Evolutionary conservation across 1,140 invertebrate genomes (phyloP).

Genomic region (Holcopasites calliopsidis): DNA sequence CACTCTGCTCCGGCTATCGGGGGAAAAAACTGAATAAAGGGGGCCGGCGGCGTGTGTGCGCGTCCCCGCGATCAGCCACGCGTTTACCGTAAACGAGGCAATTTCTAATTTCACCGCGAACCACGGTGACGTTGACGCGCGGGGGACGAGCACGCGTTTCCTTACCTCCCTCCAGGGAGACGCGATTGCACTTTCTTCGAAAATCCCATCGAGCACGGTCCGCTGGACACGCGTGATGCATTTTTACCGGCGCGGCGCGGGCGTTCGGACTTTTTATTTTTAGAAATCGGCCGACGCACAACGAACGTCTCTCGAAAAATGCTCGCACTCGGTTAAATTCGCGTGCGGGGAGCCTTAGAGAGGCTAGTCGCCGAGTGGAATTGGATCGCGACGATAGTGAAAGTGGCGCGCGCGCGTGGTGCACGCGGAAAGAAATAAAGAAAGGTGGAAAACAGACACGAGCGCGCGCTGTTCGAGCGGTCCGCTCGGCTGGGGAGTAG

Average conservation of each 20-base stretch:
- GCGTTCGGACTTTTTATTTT: conserved; percentile 24
- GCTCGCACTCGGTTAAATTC: background rate
- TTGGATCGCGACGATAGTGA: conserved; percentile 63
- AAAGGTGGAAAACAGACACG: conserved; percentile 70
- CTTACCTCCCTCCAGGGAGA: background rate
- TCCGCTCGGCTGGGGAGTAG: no score
- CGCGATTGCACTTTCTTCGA: background rate
- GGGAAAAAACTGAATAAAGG: background rate
- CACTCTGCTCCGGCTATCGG: background rate
- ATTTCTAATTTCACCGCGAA: conserved; percentile 33
- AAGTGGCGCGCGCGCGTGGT: conserved; percentile 44
- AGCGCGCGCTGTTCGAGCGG: conserved; percentile 40
- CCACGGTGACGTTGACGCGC: background rate
- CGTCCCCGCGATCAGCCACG: conserved; percentile 6
- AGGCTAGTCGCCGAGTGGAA: conserved; percentile 48
- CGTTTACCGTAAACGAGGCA: conserved; percentile 8
- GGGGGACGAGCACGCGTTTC: background rate
- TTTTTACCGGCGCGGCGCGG: conserved; percentile 16
- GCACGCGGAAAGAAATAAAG: conserved; percentile 67
- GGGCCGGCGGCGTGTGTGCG: background rate
- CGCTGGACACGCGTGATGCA: conserved; percentile 1
- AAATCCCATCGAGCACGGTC: background rate
- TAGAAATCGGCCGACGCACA: conserved; percentile 16
- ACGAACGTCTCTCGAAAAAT: conserved; percentile 21
- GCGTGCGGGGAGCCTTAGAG: conserved; percentile 17